Conservation (phyloP, 2,797 vertebrate genomes). For the Silurus lanzhouensis region DNA sequence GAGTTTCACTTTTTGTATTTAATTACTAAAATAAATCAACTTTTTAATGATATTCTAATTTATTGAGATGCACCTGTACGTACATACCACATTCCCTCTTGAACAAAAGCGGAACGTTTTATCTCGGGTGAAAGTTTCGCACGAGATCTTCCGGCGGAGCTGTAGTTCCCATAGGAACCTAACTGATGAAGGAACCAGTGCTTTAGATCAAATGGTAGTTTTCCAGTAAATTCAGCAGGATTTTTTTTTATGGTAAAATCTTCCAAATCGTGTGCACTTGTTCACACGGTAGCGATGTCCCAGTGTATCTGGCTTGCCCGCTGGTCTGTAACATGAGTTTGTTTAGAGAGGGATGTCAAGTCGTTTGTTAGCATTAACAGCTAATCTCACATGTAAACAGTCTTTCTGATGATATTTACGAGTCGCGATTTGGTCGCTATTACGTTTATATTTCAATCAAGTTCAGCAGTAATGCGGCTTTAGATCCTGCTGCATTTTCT, state of each 20-base stretch:
- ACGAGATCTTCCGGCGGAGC: conserved; percentile 4
- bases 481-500: not conserved
- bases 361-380: not conserved
- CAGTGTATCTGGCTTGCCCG: not conserved
- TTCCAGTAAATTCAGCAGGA: not conserved
- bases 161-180: conserved; percentile 58
- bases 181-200: not conserved
- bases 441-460: not conserved
- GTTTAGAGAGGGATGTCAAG: too few relatives aligned
- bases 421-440: not conserved
- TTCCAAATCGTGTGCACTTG: not conserved
- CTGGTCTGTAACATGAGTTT: not conserved
- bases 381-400: not conserved
- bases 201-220: conserved; percentile 1
- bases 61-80: not conserved
- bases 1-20: too few relatives aligned
- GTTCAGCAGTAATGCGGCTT: not conserved
- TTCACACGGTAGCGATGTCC: not conserved
- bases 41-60: too few relatives aligned
- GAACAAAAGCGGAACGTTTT: not conserved
- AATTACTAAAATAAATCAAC: too few relatives aligned
- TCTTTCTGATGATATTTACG: not conserved
- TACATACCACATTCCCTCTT: not conserved
- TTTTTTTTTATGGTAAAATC: not conserved
- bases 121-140: not conserved